Evolutionary conservation across 2,113 vertebrate genomes (phyloP), one percentile per base, ranked within the genome.

Genomic region (Elaphurus davidianus): DNA sequence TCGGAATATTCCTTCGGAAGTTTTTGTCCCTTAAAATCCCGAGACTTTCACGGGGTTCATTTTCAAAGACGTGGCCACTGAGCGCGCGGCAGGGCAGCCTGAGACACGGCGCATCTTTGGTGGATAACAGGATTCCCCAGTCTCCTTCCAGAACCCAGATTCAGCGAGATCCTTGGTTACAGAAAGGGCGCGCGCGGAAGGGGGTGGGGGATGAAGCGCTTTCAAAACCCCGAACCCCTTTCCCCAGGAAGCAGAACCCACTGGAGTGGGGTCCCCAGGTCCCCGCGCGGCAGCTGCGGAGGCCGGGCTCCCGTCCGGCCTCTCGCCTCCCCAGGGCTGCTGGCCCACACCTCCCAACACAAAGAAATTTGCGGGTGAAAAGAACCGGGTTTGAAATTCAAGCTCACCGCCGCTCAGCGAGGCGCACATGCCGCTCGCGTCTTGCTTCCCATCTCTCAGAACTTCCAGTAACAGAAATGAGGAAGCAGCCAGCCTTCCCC

Each of bases 401-500:
- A 55, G 81, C 99, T 99, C 98, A 99, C 98, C 98, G 2, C 86
- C 40, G 98, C 97, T 97, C 94, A 62, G 87, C 90, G 62, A 94
- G 97, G 98, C 97, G 71, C 98, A 97, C 98, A 94, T 97, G 96
- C 94, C 60, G 79, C 88, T 92, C 90, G 78, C 0, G 12, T 0
- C 7, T 52, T 10, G 64, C 96, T 91, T 96, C 98, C 93, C 95
- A 79, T 97, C 92, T 95, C 97, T 88, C 93, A 4, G n/a, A 27
- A 96, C 98, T 95, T 96, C 97, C 96, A 96, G 89, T 1, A 88
- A 90, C 89, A 93, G 81, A 98, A 94, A 99, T 79, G 97, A 99
- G 99, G 99, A 99, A 99, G 98, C 97, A 1, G 97, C 97, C 97
- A 47, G 98, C 47, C 81, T 98, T 97, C 98, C 98, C 97, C 98